Evolutionary conservation across 2,113 vertebrate species (phyloP), one percentile per base, ranked within the genome.

Genomic region (Verasper variegatus): DNA sequence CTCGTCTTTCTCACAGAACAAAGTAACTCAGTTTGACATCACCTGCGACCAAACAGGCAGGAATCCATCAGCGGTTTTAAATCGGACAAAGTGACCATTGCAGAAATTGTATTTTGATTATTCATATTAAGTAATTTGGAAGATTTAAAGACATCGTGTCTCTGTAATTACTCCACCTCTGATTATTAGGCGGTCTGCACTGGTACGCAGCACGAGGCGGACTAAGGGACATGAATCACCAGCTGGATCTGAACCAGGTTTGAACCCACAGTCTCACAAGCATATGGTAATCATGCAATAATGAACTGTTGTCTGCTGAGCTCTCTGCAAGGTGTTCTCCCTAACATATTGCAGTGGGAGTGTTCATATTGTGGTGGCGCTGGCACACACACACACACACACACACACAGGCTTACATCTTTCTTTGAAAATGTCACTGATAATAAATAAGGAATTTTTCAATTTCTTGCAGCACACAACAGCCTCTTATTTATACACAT

Each of bases 261-360:
- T 87, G 77, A 88, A 81, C 77, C 68, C 80, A 78, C 70, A 55
- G 74, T 66, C 76, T 85, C 84, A 75, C 76, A 73, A 90, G 87
- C 88, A 90, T 90, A 90, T 88, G 88, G 83, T 82, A 71, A 86
- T 89, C 81, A 86, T 47, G 74, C 79, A 65, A 73, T 87, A 90
- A 90, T 87, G 81, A 91, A 86, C 80, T 68, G 78, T 61, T 79
- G 77, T 84, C 82, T 86, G 84, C 70, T 52, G 78, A 7, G 71
- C 75, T 61, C 81, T 58, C 82, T 84, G 78, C 72, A 69, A 87
- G 90, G 76, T 90, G 57, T 79, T 81, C 76, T 71, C 61, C 52
- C 24, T 0, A 72, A 83, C 83, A 89, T 87, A 89, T 85, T 85
- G 85, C 75, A 57, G 12, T 20, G 60, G 51, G 79, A 83, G 80